A percentile compares a stretch with the other conserved stretches of the same genome.
These are phyloP conservation scores for Oncorhynchus gorbuscha DNA, from an alignment of 2,113 vertebrate species.

Conservation along the genomic window DNA sequence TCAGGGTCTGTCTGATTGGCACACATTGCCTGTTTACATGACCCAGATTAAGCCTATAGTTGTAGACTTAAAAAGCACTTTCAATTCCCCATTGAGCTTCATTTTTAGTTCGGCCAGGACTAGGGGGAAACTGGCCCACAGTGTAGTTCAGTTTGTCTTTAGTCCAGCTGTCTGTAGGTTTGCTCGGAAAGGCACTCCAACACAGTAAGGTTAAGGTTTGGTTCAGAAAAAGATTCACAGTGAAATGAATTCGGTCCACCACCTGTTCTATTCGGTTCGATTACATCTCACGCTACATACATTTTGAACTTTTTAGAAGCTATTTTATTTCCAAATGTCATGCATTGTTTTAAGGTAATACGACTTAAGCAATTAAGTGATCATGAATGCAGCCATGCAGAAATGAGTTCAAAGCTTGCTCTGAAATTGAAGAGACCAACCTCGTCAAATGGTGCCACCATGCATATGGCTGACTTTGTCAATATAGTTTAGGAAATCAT, in stretches of 20 bases:
- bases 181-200: conserved; percentile 62
- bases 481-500: neutral
- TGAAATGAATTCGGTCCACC: conserved; percentile 19
- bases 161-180: conserved; percentile 24
- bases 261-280: neutral
- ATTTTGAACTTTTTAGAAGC: conserved; percentile 12
- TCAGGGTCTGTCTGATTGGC: neutral
- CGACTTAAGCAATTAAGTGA: neutral
- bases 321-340: conserved; percentile 18
- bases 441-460: neutral
- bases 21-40: neutral
- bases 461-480: neutral
- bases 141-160: neutral
- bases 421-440: conserved; percentile 11
- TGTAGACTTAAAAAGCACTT: no score
- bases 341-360: conserved; percentile 9
- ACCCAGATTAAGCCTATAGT: no score
- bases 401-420: conserved; percentile 39
- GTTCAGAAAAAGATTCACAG: conserved; percentile 54
- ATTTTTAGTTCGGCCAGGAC: neutral
- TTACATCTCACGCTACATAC: conserved; percentile 43
- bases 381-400: conserved; percentile 32
- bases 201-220: conserved; percentile 36
- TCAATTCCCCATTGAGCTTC: neutral
- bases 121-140: neutral